Conservation (phyloP, 1,140 invertebrate genomes). For the Aethina tumida region DNA sequence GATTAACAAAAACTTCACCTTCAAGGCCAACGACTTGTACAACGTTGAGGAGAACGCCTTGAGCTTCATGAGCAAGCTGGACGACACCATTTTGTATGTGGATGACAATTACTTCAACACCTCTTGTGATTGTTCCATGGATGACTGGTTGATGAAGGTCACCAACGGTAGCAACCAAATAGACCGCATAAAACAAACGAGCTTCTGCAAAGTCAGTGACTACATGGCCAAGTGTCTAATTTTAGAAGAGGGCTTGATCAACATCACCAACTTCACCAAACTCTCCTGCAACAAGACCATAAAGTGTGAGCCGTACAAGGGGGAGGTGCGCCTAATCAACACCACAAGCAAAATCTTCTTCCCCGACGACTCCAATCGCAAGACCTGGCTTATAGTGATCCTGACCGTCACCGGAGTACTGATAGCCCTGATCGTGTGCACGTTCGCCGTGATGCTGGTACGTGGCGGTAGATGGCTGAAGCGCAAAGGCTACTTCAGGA, state of each 20-base stretch:
- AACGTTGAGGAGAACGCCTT: slow-evolving; percentile 41
- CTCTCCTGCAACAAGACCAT: slow-evolving; percentile 44
- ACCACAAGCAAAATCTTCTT: slow-evolving; percentile 33
- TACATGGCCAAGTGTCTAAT: slow-evolving; percentile 52
- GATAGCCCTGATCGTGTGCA: slow-evolving; percentile 38
- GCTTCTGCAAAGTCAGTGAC: slow-evolving; percentile 50
- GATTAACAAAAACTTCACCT: slow-evolving; percentile 43
- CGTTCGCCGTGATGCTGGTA: slow-evolving; percentile 40
- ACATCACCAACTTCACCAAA: slow-evolving; percentile 50
- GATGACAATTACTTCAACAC: slow-evolving; percentile 52
- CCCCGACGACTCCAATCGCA: slow-evolving; percentile 16
- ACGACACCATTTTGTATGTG: slow-evolving; percentile 41
- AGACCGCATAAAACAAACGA: slow-evolving; percentile 43
- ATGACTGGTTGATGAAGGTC: slow-evolving; percentile 42
- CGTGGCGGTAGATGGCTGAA: slow-evolving; percentile 44
- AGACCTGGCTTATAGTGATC: slow-evolving; percentile 27
- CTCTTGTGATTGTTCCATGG: slow-evolving; percentile 51
- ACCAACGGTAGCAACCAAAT: slow-evolving; percentile 33
- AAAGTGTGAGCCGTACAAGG: slow-evolving; percentile 38
- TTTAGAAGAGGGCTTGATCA: slow-evolving; percentile 48
- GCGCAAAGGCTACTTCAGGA: slow-evolving; percentile 39
- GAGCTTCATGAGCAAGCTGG: slow-evolving; percentile 44
- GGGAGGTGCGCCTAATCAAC: slow-evolving; percentile 33
- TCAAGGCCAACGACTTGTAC: slow-evolving; percentile 51
- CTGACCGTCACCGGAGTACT: slow-evolving; percentile 35